These are phyloP conservation scores for Indicator indicator DNA, from an alignment of 2,113 vertebrate species.

Conservation along the genomic window DNA sequence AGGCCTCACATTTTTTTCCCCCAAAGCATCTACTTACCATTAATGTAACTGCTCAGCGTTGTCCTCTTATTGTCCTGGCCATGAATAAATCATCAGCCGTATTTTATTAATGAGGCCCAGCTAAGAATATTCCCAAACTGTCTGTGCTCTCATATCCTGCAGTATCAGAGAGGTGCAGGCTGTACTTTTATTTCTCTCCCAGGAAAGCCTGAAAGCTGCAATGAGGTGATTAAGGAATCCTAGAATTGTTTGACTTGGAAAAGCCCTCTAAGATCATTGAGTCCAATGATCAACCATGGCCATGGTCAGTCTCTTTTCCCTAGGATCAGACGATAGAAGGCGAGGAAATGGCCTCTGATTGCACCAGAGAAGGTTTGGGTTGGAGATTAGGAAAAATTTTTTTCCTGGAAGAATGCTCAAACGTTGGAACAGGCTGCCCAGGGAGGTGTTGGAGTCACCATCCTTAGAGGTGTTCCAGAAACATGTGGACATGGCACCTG, in stretches of 20 bases:
- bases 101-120: slow-evolving; percentile 80
- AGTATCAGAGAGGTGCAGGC: background rate
- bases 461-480: too few relatives aligned
- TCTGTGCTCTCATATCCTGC: slow-evolving; percentile 49
- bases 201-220: background rate
- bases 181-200: background rate
- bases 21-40: slow-evolving; percentile 69
- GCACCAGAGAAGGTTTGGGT: too few relatives aligned
- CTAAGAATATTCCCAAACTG: slow-evolving; percentile 71
- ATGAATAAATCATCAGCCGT: slow-evolving; percentile 81
- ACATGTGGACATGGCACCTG: too few relatives aligned
- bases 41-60: slow-evolving; percentile 62
- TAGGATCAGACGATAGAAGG: too few relatives aligned
- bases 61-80: slow-evolving; percentile 76
- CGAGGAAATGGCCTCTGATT: too few relatives aligned
- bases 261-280: too few relatives aligned
- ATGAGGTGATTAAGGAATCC: background rate
- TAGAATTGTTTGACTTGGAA: background rate
- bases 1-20: slow-evolving; percentile 32
- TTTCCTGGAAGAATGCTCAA: too few relatives aligned
- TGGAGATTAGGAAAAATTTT: too few relatives aligned
- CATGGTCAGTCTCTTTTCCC: too few relatives aligned
- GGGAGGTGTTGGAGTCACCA: too few relatives aligned
- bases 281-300: too few relatives aligned
- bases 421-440: too few relatives aligned